These are phyloP conservation scores for Epistrophella euchroma DNA, from an alignment of 2,888 invertebrate species.

Conservation along the genomic window DNA sequence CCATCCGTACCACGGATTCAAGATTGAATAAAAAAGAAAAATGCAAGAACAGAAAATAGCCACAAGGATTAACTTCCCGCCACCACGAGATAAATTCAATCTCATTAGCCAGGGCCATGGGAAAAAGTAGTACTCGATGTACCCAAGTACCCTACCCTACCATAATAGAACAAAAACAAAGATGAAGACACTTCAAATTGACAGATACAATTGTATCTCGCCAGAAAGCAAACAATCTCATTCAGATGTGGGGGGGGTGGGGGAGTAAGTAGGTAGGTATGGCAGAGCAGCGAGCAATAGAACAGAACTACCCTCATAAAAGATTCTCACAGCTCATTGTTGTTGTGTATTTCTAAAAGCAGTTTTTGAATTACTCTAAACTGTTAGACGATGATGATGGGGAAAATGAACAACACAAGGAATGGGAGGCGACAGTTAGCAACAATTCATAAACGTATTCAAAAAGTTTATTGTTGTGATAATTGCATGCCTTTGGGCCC, in stretches of 20 bases:
- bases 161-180: conserved; percentile 54
- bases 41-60: conserved; percentile 41
- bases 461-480: conserved; percentile 73
- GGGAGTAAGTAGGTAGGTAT: conserved; percentile 5
- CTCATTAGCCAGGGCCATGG: conserved; percentile 59
- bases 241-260: conserved; percentile 8
- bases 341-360: conserved; percentile 52
- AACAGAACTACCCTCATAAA: conserved; percentile 63
- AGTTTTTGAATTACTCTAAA: conserved; percentile 60
- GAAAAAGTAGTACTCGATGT: conserved; percentile 2
- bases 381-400: conserved; percentile 32
- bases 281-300: not conserved
- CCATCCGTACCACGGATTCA: not conserved
- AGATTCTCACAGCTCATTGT: conserved; percentile 68
- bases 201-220: conserved; percentile 71
- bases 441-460: conserved; percentile 75
- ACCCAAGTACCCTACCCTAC: not conserved
- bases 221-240: conserved; percentile 52
- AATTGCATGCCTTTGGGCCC: conserved; percentile 68
- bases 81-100: conserved; percentile 69
- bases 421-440: conserved; percentile 65
- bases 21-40: not conserved
- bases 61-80: conserved; percentile 71
- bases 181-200: conserved; percentile 74
- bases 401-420: conserved; percentile 13